Base-by-base conservation (phyloP, 2,888 invertebrate species). In the Idaea dimidiata region DNA sequence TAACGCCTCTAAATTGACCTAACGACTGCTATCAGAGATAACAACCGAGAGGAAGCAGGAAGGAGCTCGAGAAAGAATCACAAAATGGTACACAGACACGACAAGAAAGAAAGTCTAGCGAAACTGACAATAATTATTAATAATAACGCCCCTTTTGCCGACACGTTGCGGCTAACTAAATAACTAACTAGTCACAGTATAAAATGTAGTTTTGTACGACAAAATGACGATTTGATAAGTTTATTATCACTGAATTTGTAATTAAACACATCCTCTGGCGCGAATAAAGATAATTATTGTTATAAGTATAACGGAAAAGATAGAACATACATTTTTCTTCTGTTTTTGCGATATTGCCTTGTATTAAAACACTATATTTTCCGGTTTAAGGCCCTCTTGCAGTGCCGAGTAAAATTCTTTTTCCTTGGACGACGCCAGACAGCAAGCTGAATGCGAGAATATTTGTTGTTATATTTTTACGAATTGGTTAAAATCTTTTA, bases 221-320 rank as follows among this genome's bases (percentile, higher is more conserved):
- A 43, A 43, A 43, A 43, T 43, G 43, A 43, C 62, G 56, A 17
- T 59, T 69, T 68, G 81, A 81, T 81, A 81, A 81, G 69, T 53
- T 56, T 66, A 62, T 67, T 81, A 81, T 81, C 79, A 68, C 66
- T 65, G 61, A 62, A 72, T 65, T 72, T 60, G 76, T 77, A 76
- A 77, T 74, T 74, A 72, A 73, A 73, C 73, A 77, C 78, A 74
- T 79, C 79, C 79, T 80, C 78, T 43, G 10, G 43, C 67, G 62
- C 63, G 62, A 43, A 10, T 14, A 43, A 43, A 43, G 43, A 43
- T 3, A 43, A 10, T 3, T 8, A 43, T 14, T 14, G 14, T 10
- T 43, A 1, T 43, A 43, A 10, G 0, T 43, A 1, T 43, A 43
- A 10, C 14, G 10, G 43, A 14, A 43, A 7, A 43, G 8, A 43